These are phyloP conservation scores for Drosophila ananassae DNA, from an alignment of 1,140 invertebrate genomes.

Conservation along the genomic window DNA sequence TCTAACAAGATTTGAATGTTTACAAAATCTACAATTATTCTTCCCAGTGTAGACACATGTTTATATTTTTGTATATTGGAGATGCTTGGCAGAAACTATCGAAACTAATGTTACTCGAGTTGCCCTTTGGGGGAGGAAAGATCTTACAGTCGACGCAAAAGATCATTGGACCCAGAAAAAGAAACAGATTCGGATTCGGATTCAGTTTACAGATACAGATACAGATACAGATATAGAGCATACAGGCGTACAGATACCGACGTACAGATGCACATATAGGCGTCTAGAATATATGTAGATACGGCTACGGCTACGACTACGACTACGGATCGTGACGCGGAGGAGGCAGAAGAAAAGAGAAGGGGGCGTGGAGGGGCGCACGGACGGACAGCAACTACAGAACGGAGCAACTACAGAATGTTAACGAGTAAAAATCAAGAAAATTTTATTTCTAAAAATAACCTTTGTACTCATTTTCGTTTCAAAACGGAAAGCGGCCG, in stretches of 20 bases:
- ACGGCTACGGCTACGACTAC: conserved; percentile 30
- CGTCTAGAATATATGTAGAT: conserved; percentile 8
- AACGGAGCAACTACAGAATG: conserved; percentile 72
- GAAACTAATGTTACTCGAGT: conserved; percentile 74
- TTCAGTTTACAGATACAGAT: conserved; percentile 24
- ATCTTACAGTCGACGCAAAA: conserved; percentile 52
- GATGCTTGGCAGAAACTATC: conserved; percentile 47
- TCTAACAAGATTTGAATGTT: no score
- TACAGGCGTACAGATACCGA: conserved; percentile 35
- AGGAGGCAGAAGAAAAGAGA: conserved; percentile 4
- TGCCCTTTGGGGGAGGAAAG: conserved; percentile 34
- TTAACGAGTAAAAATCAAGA: conserved; percentile 78
- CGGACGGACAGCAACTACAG: conserved; percentile 47
- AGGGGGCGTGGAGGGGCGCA: not conserved
- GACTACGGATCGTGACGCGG: conserved; percentile 56
- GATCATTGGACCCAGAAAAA: conserved; percentile 39
- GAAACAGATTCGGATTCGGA: conserved; percentile 35
- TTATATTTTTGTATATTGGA: conserved; percentile 13
- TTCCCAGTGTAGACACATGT: conserved; percentile 40
- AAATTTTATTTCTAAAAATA: conserved; percentile 81
- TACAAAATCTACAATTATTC: not conserved
- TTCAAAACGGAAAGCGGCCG: conserved; percentile 69
- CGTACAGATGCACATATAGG: conserved; percentile 30
- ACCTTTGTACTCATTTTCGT: conserved; percentile 75
- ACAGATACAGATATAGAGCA: conserved; percentile 34